Evolutionary conservation across 2,113 vertebrate genomes (phyloP), one percentile per base, ranked within the genome.

Genomic region (Charina bottae): DNA sequence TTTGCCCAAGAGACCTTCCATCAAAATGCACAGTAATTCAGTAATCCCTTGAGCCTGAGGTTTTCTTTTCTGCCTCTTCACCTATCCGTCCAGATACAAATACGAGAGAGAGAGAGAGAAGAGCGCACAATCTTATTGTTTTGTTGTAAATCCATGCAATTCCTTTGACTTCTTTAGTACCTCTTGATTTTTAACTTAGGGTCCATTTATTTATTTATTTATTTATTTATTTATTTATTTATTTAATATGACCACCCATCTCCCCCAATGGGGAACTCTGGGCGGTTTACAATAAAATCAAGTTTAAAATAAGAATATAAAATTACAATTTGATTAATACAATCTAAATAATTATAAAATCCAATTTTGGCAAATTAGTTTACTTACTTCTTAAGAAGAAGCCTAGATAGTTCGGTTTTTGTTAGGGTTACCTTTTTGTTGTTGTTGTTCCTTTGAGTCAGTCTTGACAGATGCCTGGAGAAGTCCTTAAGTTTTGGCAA

Each of bases 1-100:
- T 91, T 91, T 91, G 83, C 90, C 88, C 90, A 72, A 62, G 92
- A 92, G 94, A 0, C 62, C 89, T 58, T 87, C 89, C 68, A 90
- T 23, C 89, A 91, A 85, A 85, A 12, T 21, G 72, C 86, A 68
- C n/a, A 89, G 1, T 6, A 59, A 33, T 60, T 7, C 23, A 9
- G 59, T 9, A 58, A 85, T 59, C 54, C 24, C 6, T 33, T 23
- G 49, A n/a, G 37, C 23, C 86, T 58, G 60, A 90, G 56, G 3
- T 46, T 60, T 60, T 46, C 17, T 60, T 59, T 21, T 15, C 15
- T 37, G 26, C 15, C 58, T 59, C 6, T 21, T 21, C 21, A 24
- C 59, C 58, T 60, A 24, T 60, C 59, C 59, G 24, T 60, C 59
- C 59, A 26, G 59, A 58, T 49, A 49, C 49, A 37, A 26, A 85